Evolutionary conservation across 2,113 vertebrate genomes (phyloP).

Genomic region (Chitala chitala): DNA sequence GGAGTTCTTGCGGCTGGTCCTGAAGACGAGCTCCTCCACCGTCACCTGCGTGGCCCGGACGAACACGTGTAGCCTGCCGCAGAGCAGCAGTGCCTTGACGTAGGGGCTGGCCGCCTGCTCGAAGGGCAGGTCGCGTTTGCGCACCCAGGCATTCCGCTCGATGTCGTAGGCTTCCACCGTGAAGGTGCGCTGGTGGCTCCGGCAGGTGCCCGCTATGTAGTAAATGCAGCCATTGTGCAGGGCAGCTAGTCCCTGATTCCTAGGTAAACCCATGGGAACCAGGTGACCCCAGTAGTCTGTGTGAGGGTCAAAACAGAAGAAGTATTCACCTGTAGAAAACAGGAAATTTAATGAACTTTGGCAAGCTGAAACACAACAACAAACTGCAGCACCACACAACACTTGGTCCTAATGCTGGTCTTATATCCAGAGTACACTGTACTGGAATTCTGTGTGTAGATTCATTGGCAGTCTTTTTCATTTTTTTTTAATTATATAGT

Average conservation of each 20-base stretch:
- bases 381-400: no score
- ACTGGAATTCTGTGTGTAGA: no score
- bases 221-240: slow-evolving; percentile 88
- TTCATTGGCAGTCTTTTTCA: no score
- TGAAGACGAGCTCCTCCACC: slow-evolving; percentile 93
- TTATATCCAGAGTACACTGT: no score
- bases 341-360: slow-evolving; percentile 23
- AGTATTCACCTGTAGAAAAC: slow-evolving; percentile 81
- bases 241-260: slow-evolving; percentile 87
- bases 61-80: slow-evolving; percentile 87
- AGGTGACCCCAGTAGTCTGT: slow-evolving; percentile 96
- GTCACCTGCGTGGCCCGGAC: slow-evolving; percentile 96
- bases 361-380: no score
- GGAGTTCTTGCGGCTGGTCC: slow-evolving; percentile 97
- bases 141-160: slow-evolving; percentile 84
- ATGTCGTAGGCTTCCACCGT: slow-evolving; percentile 93
- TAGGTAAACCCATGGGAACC: slow-evolving; percentile 85
- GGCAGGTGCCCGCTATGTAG: slow-evolving; percentile 91
- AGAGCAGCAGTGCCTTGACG: slow-evolving; percentile 87
- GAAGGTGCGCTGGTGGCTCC: slow-evolving; percentile 91
- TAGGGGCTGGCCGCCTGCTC: slow-evolving; percentile 93
- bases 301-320: slow-evolving; percentile 91
- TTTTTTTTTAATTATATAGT: no score
- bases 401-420: no score
- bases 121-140: slow-evolving; percentile 84